Conservation (phyloP, 2,113 vertebrate species). For the Trogon surrucura region DNA sequence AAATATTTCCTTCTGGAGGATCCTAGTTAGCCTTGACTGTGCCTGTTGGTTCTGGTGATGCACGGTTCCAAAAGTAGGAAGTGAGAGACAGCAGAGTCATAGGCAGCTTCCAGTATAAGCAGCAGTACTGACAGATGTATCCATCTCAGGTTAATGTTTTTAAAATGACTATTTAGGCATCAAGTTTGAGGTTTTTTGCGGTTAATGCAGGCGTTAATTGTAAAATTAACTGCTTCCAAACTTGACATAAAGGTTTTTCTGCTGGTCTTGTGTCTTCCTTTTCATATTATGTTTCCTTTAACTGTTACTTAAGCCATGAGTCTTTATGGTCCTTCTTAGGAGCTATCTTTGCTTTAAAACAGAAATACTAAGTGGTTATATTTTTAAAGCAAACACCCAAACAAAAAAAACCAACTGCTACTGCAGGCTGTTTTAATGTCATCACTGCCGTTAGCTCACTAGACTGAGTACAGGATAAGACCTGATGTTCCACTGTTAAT, state of each 20-base stretch:
- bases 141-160: not conserved
- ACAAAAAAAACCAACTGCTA: not conserved
- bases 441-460: not conserved
- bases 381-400: not conserved
- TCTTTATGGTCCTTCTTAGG: not conserved
- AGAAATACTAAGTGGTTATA: not conserved
- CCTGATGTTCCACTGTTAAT: not conserved
- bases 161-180: not conserved
- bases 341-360: not conserved
- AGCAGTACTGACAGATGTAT: not conserved
- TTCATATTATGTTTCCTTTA: not conserved
- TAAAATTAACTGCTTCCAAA: not conserved
- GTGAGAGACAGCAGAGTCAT: not conserved
- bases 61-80: fast-evolving
- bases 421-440: not conserved
- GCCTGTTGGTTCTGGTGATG: not conserved
- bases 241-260: not conserved
- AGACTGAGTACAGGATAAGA: not conserved
- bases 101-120: not conserved
- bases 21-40: not conserved
- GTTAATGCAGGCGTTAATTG: not conserved
- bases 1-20: not conserved
- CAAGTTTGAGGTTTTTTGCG: not conserved
- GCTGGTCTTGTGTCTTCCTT: not conserved
- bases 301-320: not conserved